phyloP scores from a whole-genome alignment of 2,888 invertebrate species.

The Orthosia gracilis region DNA sequence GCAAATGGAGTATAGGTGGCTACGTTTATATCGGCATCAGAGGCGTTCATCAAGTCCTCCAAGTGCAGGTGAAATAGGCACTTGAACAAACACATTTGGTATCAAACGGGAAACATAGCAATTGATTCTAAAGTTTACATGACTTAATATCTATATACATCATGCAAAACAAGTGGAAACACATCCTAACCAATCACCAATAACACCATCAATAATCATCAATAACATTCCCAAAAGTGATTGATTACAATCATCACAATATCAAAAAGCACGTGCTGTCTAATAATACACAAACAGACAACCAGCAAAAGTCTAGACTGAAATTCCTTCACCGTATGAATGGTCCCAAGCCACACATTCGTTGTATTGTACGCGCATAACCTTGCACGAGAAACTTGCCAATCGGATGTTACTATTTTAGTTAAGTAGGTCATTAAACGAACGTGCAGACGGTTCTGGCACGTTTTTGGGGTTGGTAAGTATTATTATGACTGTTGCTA shows the following conservation, averaged over 20 bases:
- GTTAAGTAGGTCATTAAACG: conserved; percentile 86
- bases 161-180: neutral
- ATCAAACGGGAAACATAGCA: neutral
- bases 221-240: conserved; percentile 34
- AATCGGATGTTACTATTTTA: conserved; percentile 83
- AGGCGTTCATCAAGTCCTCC: too few relatives aligned
- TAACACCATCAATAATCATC: too few relatives aligned
- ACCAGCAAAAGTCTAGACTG: conserved; percentile 44
- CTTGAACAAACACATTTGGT: too few relatives aligned
- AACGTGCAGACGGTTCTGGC: conserved; percentile 56
- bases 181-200: conserved; percentile 7
- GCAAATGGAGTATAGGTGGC: too few relatives aligned
- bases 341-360: conserved; percentile 71
- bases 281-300: conserved; percentile 50
- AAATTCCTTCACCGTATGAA: conserved; percentile 68
- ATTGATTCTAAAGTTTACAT: neutral
- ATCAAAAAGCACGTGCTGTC: conserved; percentile 36
- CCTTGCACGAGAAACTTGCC: conserved; percentile 79
- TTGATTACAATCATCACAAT: conserved; percentile 27
- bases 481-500: conserved; percentile 44
- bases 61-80: too few relatives aligned
- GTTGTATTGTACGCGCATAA: conserved; percentile 74
- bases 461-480: conserved; percentile 56
- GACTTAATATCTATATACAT: neutral
- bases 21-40: too few relatives aligned